Evolutionary conservation across 2,797 vertebrate species (phyloP), one percentile per base, ranked within the genome.

Genomic region (Thalassophryne amazonica): DNA sequence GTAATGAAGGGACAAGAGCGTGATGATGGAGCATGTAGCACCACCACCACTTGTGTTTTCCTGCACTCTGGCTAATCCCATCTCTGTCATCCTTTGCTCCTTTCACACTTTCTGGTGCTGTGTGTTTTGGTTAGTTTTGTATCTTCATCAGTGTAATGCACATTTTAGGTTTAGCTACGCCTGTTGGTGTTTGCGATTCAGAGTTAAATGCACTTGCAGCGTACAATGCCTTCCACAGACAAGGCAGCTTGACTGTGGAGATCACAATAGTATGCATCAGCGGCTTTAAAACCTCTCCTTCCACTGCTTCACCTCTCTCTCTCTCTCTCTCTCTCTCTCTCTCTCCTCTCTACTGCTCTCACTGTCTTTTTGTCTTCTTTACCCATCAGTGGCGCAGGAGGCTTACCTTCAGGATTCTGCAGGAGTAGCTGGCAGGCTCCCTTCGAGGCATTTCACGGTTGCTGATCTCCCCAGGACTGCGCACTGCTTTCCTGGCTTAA

Each of bases 331-430:
- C 32, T 29, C 50, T 35, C 15, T 53, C 20, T 68, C 30, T 41
- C 23, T 39, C 34, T 24, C 33, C 50, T 25, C 9, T 48, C 56
- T 53, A 40, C 18, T 38, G 25, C 23, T 28, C 39, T 21, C 11
- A 13, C 24, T 21, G 40, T 33, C 20, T 23, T 9, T 14, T 25
- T 8, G 22, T 32, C 7, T 25, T 22, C n/a, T 31, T 24, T 49
- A 16, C 24, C 57, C 54, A 34, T 61, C 57, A 21, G 49, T 9
- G 5, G n/a, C 30, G 41, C 63, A 35, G 14, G 3, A 49, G 32
- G 38, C 87, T 88, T 90, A 92, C 90, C 89, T 91, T 89, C 78
- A 86, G 80, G 80, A 82, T 73, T 85, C 78, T 73, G 80, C 75
- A 84, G 80, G 81, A 76, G 86, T 85, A 71, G 80, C 78, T 72